A percentile compares a stretch with the other conserved stretches of the same genome.
Conservation (phyloP, 2,888 invertebrate species). For the Drosophila cognata region DNA sequence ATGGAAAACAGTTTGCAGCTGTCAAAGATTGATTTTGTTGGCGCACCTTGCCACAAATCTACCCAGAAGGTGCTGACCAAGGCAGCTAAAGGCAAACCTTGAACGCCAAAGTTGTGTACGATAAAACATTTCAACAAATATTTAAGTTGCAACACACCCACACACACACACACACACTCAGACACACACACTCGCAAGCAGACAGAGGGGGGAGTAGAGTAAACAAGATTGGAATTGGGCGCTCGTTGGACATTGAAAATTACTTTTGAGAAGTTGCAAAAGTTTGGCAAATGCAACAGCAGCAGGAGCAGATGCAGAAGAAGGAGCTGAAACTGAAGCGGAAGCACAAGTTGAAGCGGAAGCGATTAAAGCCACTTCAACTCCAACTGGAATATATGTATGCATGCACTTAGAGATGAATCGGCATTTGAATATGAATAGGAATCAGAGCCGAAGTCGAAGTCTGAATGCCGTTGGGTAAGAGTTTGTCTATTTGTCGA, state of each 20-base stretch:
- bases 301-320: neutral
- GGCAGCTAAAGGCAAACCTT: slow-evolving; percentile 14
- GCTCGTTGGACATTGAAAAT: slow-evolving; percentile 54
- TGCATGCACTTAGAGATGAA: neutral
- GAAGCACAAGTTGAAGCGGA: neutral
- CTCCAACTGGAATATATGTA: slow-evolving; percentile 1
- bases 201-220: neutral
- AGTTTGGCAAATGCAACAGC: slow-evolving; percentile 23
- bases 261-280: slow-evolving; percentile 51
- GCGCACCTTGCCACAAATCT: slow-evolving; percentile 38
- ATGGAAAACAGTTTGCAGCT: slow-evolving; percentile 41
- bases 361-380: slow-evolving; percentile 42
- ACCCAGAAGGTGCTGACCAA: slow-evolving; percentile 3
- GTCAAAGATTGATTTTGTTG: slow-evolving; percentile 70
- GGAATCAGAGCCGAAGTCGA: neutral
- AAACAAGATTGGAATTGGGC: slow-evolving; percentile 56
- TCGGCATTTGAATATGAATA: slow-evolving; percentile 5
- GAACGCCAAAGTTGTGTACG: slow-evolving; percentile 31
- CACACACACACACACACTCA: neutral
- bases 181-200: neutral
- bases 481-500: slow-evolving; percentile 44
- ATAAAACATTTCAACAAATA: slow-evolving; percentile 59
- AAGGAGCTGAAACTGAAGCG: slow-evolving; percentile 21
- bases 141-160: slow-evolving; percentile 53
- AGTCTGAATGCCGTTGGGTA: slow-evolving; percentile 4